phyloP scores from a whole-genome alignment of 2,113 vertebrate genomes.

The Zeus faber region DNA sequence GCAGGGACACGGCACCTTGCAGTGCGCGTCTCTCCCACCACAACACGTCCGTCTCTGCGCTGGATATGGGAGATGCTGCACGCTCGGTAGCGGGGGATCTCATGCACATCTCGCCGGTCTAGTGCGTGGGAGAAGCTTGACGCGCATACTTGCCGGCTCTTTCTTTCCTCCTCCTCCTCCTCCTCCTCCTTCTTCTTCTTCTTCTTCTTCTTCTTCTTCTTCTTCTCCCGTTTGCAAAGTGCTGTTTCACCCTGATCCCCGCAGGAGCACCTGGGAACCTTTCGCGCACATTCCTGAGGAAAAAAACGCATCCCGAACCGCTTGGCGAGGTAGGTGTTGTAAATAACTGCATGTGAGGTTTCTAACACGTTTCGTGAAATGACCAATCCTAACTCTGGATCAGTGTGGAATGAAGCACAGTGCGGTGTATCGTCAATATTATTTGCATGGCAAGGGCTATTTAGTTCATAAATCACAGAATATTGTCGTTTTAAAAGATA shows the following conservation, averaged over 20 bases:
- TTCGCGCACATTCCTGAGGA: slow-evolving; percentile 48
- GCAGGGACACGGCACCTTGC: slow-evolving; percentile 55
- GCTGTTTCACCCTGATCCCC: slow-evolving; percentile 46
- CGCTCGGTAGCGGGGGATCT: slow-evolving; percentile 23
- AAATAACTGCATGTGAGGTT: no score
- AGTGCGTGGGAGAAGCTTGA: slow-evolving; percentile 21
- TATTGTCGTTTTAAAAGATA: no score
- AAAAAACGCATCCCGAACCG: slow-evolving; percentile 29
- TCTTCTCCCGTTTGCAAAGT: slow-evolving; percentile 48
- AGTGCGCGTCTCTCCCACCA: slow-evolving; percentile 29
- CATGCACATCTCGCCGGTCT: slow-evolving; percentile 38
- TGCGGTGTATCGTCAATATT: no score
- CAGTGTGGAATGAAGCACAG: no score
- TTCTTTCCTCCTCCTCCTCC: no score
- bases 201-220: slow-evolving; percentile 10
- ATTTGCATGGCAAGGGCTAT: no score
- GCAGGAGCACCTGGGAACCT: slow-evolving; percentile 52
- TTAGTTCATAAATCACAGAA: no score
- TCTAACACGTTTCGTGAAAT: no score
- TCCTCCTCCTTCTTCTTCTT: slow-evolving; percentile 1
- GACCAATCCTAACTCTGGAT: no score
- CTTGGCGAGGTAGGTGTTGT: slow-evolving; percentile 49
- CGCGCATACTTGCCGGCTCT: slow-evolving; percentile 27
- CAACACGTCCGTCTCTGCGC: slow-evolving; percentile 11
- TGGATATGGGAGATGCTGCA: slow-evolving; percentile 43